Conservation (phyloP, 1,140 invertebrate genomes). For the Arctopsyche grandis region DNA sequence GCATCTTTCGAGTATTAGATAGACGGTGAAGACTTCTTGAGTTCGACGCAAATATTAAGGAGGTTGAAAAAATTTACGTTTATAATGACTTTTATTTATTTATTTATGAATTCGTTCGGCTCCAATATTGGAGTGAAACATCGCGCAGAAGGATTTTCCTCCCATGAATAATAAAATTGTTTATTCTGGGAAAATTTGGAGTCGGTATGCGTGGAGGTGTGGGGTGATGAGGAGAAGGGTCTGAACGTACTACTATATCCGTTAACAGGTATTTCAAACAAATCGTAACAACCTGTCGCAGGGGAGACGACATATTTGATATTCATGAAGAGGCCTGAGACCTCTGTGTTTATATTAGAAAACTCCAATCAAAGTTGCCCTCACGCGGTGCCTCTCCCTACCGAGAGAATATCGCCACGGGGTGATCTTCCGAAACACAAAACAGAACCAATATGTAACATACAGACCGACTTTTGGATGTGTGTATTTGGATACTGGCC, state of each 20-base stretch:
- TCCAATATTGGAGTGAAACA: constrained; percentile 31
- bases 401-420: background rate
- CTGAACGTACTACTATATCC: background rate
- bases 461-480: too few species aligned
- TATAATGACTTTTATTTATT: constrained; percentile 29
- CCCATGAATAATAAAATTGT: constrained; percentile 46
- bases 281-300: constrained; percentile 42
- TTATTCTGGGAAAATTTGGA: constrained; percentile 41
- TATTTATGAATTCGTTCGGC: constrained; percentile 40
- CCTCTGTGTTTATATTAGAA: constrained; percentile 39
- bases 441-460: too few species aligned
- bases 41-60: background rate
- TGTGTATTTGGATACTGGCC: too few species aligned
- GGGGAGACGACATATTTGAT: constrained; percentile 44
- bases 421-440: too few species aligned
- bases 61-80: background rate
- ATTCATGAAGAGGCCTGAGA: constrained; percentile 40
- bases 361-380: constrained; percentile 44
- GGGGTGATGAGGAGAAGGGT: background rate
- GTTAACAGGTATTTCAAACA: constrained; percentile 46
- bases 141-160: constrained; percentile 31
- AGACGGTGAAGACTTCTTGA: too few species aligned
- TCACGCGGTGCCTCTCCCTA: background rate
- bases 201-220: background rate
- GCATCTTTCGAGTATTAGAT: too few species aligned